These are phyloP conservation scores for Callaeas wilsoni DNA, from an alignment of 2,113 vertebrate genomes.

Conservation along the genomic window DNA sequence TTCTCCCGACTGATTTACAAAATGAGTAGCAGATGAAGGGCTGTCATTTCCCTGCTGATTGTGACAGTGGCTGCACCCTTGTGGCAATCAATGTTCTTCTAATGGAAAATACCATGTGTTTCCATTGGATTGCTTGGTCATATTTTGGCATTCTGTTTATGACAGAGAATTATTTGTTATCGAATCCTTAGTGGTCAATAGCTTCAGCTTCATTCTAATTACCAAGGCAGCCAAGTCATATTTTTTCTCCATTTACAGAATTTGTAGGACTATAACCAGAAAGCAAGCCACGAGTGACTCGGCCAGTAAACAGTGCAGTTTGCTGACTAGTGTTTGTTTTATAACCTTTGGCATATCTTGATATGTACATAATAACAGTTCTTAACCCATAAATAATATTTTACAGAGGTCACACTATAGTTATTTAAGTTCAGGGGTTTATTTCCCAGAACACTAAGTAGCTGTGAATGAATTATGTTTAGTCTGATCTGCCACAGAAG, in stretches of 20 bases:
- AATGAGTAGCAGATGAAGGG: slow-evolving; percentile 4
- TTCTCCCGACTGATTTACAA: neutral
- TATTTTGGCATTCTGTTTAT: slow-evolving; percentile 22
- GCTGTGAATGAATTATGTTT: slow-evolving; percentile 78
- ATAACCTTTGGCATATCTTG: slow-evolving; percentile 69
- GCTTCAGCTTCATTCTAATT: slow-evolving; percentile 48
- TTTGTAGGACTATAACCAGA: slow-evolving; percentile 52
- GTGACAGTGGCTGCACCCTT: neutral
- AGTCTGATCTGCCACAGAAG: slow-evolving; percentile 76
- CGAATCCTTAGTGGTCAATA: slow-evolving; percentile 15
- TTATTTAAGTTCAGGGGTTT: slow-evolving; percentile 77
- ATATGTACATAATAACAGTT: slow-evolving; percentile 70
- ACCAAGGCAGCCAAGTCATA: slow-evolving; percentile 29
- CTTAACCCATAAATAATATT: slow-evolving; percentile 77
- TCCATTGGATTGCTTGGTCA: neutral
- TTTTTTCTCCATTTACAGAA: slow-evolving; percentile 20
- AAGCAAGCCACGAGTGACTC: slow-evolving; percentile 39
- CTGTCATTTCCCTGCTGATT: neutral
- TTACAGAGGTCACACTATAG: slow-evolving; percentile 75
- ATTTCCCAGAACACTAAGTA: slow-evolving; percentile 76
- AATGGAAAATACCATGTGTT: neutral
- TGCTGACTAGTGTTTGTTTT: slow-evolving; percentile 68
- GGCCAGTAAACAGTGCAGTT: slow-evolving; percentile 49
- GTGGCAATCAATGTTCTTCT: neutral
- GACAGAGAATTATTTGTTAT: slow-evolving; percentile 27